phyloP scores from a whole-genome alignment of 2,888 invertebrate species.

The Zaprionus obscuricornis region DNA sequence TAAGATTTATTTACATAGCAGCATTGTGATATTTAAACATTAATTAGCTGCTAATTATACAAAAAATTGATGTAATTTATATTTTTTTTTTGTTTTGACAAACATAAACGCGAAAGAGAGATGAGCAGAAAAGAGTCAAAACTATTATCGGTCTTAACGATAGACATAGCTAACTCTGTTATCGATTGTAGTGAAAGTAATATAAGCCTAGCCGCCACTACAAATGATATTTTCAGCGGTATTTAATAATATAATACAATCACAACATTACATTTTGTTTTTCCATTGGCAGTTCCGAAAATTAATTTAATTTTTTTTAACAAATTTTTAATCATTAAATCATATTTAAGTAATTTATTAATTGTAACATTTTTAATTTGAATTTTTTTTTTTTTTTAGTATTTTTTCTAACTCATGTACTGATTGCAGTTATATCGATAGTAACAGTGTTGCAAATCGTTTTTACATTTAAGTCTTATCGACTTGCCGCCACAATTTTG shows the following conservation, averaged over 20 bases:
- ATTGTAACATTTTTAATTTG: too few relatives aligned
- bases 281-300: too few relatives aligned
- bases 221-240: too few relatives aligned
- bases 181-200: too few relatives aligned
- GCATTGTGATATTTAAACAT: slow-evolving; percentile 6
- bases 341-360: too few relatives aligned
- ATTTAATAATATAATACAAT: too few relatives aligned
- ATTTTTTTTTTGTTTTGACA: slow-evolving; percentile 67
- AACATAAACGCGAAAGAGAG: slow-evolving; percentile 71
- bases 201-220: too few relatives aligned
- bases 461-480: not conserved
- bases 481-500: slow-evolving; percentile 20
- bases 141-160: slow-evolving; percentile 29
- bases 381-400: too few relatives aligned
- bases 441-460: slow-evolving; percentile 7
- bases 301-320: too few relatives aligned
- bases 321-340: too few relatives aligned
- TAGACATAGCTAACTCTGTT: slow-evolving; percentile 11
- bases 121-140: slow-evolving; percentile 46
- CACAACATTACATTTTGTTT: too few relatives aligned
- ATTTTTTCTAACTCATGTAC: too few relatives aligned
- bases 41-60: slow-evolving; percentile 32
- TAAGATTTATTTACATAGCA: slow-evolving; percentile 39
- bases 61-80: slow-evolving; percentile 35
- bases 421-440: slow-evolving; percentile 14